Evolutionary conservation across 2,113 vertebrate genomes (phyloP), one percentile per base, ranked within the genome.

Genomic region (Verasper variegatus): DNA sequence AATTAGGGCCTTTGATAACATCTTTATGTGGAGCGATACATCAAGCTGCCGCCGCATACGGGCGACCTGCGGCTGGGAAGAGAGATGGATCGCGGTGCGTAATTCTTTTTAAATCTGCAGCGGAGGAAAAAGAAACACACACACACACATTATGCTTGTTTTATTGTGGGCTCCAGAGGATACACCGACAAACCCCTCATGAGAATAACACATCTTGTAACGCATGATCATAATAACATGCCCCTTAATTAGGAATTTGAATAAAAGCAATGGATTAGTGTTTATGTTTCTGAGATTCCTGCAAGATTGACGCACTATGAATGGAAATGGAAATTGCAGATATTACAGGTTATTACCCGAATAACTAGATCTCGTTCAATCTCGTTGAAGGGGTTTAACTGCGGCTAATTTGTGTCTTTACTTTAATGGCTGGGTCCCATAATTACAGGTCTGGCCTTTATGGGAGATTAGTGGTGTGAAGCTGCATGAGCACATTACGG

Each of bases 1-100:
- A 93, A 92, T 87, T 89, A 92, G 88, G 74, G 75, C 82, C 78
- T 87, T 89, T 91, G 89, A 90, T 89, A 87, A 86, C 66, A 89
- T 84, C 85, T 87, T 86, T 80, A 86, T 91, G 87, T 73, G 15
- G 73, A 78, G 88, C 88, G 78, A 76, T 86, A 40, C 81, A 73
- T 81, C 81, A 84, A 62, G 35, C 80, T 82, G 82, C 78, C 82
- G 77, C 58, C 69, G n/a, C 37, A 49, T n/a, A 21, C 42, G 26
- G 20, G n/a, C 45, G 65, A 14, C 37, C 69, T 71, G 68, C 55
- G 0, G 31, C 27, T 45, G 65, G 5, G 58, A 3, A n/a, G 26
- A 31, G 24, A 9, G 15, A 31, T 5, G 23, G 3, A 1, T 3
- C 24, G 0, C 23, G 23, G 13, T 8, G 54, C 56, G 15, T 5